Base-by-base conservation (phyloP, 1,140 invertebrate genomes). In the Euwallacea similis region DNA sequence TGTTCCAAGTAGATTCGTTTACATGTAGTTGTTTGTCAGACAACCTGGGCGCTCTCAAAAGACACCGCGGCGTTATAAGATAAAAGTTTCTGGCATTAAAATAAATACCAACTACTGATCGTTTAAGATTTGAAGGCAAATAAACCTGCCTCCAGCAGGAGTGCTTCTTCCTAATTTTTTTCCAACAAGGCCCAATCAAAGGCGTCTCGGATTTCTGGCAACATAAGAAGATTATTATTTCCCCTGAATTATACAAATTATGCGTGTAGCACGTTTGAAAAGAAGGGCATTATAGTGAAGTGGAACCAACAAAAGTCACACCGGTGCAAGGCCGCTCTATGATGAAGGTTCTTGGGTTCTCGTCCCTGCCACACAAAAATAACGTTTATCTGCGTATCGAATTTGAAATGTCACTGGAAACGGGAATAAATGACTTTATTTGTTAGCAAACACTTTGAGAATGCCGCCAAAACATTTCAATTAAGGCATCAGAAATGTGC, bases 351-450 rank as follows among this genome's bases (percentile, higher is more conserved):
- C 58, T 53, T 59, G 13, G 67, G 43, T 46, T 42, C 43, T 42
- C 47, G 3, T 13, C 44, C 10, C 54, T 10, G 54, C 54, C 16
- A 56, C 41, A 61, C 46, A 64, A 63, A 70, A 63, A 70, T 70
- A 63, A 71, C 63, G 70, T 60, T 75, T 73, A 75, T 75, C 74
- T 71, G 67, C 74, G 74, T 73, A 63, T 62, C 74, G 65, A 75
- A 75, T 75, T 60, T 7, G 33, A 71, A 71, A 75, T 72, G 74
- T 75, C 74, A 75, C 66, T 72, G 74, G 60, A 75, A 75, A 73
- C 60, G 65, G 74, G 63, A 75, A 75, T 75, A 75, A 75, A 75
- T 73, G 71, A 69, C 74, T 70, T 67, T 75, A 75, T 75, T 75
- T 75, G 74, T 75, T 75, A 72, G 42, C 71, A 73, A 75, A 75